Conservation (phyloP, 1,140 invertebrate genomes). For the Chymomyza costata region DNA sequence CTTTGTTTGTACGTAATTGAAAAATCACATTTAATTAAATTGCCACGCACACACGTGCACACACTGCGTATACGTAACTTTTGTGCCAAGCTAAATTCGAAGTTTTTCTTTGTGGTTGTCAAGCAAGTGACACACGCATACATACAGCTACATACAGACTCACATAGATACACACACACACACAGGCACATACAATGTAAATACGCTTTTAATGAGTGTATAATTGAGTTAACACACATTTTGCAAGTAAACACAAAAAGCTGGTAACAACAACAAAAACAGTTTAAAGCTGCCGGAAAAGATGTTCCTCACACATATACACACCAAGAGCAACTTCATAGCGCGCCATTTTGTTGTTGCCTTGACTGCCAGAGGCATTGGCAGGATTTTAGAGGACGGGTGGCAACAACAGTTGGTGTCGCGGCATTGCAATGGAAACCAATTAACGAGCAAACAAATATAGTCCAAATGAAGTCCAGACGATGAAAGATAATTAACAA, state of each 20-base stretch:
- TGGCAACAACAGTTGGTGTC: too few species aligned
- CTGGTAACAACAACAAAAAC: constrained; percentile 27
- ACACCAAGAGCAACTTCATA: not conserved
- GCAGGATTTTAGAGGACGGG: not conserved
- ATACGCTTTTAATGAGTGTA: constrained; percentile 47
- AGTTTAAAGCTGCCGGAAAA: constrained; percentile 6
- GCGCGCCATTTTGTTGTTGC: not conserved
- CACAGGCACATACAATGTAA: constrained; percentile 18
- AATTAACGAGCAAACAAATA: constrained; percentile 44
- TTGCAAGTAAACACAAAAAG: not conserved
- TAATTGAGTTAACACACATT: constrained; percentile 38
- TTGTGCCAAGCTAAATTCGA: too few species aligned
- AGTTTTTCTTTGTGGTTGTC: too few species aligned
- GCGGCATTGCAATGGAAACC: constrained; percentile 6
- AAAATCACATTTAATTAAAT: constrained; percentile 37
- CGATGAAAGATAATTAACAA: too few species aligned
- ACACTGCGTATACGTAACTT: too few species aligned
- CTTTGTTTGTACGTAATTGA: too few species aligned
- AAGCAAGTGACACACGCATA: too few species aligned
- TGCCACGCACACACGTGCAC: constrained; percentile 4
- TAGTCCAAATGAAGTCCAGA: too few species aligned
- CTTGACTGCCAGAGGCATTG: not conserved
- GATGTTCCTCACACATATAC: constrained; percentile 5
- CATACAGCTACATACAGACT: too few species aligned
- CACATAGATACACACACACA: constrained; percentile 27